Conservation (phyloP, 2,113 vertebrate genomes). For the Ahaetulla prasina region DNA sequence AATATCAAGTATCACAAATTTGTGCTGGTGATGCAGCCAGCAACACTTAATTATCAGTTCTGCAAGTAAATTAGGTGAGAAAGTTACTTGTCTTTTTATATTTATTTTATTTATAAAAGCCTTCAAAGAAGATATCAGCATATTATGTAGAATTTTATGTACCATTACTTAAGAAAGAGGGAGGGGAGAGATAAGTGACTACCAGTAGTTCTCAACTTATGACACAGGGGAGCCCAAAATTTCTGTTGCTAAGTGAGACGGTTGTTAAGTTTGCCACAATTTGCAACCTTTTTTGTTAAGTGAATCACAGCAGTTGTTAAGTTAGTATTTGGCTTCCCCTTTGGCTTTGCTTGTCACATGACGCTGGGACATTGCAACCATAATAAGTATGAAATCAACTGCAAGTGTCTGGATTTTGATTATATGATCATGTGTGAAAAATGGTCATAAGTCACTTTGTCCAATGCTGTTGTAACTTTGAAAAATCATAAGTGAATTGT, state of each 20-base stretch:
- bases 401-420: background rate
- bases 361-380: background rate
- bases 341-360: background rate
- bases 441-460: background rate
- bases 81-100: slow-evolving; percentile 81
- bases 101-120: slow-evolving; percentile 77
- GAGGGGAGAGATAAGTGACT: background rate
- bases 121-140: slow-evolving; percentile 55
- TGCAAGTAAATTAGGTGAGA: slow-evolving; percentile 82
- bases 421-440: background rate
- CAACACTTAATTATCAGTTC: slow-evolving; percentile 84
- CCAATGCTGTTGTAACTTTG: background rate
- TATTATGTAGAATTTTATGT: slow-evolving; percentile 42
- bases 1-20: slow-evolving; percentile 70
- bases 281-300: background rate
- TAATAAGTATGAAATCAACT: background rate
- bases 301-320: background rate
- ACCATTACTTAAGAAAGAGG: background rate
- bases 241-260: background rate
- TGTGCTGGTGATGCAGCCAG: slow-evolving; percentile 70
- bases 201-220: background rate
- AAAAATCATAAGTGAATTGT: too few relatives aligned
- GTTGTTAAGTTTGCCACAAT: background rate
- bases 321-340: background rate
- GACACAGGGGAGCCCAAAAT: background rate